Evolutionary conservation across 2,797 vertebrate genomes (phyloP).

Genomic region (Clarias fuscus): DNA sequence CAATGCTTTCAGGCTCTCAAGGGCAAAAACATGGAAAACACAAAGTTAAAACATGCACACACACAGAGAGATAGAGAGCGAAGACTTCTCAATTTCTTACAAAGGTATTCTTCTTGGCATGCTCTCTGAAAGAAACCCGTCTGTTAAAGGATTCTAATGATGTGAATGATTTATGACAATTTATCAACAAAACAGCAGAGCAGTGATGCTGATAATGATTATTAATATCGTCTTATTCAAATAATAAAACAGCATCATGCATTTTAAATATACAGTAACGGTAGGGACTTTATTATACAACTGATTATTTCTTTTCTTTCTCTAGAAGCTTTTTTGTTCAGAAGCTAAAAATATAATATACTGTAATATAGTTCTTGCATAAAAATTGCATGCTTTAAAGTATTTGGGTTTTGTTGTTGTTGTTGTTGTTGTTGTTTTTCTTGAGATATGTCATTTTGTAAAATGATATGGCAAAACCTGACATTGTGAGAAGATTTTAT

Average conservation of each 20-base stretch:
- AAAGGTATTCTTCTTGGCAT: neutral
- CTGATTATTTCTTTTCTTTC: neutral
- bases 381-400: neutral
- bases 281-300: neutral
- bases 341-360: neutral
- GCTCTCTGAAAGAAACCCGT: neutral
- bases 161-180: neutral
- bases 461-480: neutral
- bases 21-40: neutral
- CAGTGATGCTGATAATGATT: neutral
- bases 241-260: neutral
- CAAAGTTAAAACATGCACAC: neutral
- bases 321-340: neutral
- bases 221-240: neutral
- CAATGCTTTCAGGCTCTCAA: neutral
- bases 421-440: neutral
- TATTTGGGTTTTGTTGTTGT: neutral
- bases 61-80: neutral
- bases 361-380: neutral
- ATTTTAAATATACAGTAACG: neutral
- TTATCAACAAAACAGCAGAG: neutral
- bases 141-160: neutral
- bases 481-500: neutral
- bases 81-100: neutral
- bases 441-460: neutral